Evolutionary conservation across 2,888 invertebrate species (phyloP).

Genomic region (Agrotis exclamationis): DNA sequence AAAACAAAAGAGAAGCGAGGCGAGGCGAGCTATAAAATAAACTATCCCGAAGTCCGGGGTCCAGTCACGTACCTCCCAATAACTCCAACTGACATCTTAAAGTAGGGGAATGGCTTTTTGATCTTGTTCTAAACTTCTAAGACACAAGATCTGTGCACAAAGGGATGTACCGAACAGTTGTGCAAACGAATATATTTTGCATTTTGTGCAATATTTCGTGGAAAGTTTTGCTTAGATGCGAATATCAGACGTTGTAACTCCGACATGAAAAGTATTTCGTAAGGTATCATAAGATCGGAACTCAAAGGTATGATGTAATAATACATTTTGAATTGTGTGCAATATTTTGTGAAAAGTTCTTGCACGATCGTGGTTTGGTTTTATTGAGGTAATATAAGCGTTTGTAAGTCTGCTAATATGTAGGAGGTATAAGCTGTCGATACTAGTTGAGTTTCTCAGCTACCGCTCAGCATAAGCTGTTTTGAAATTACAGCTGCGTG

Average conservation of each 20-base stretch:
- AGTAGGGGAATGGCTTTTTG: slow-evolving; percentile 84
- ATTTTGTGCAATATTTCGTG: slow-evolving; percentile 44
- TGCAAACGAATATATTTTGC: slow-evolving; percentile 47
- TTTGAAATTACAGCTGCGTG: too few relatives aligned
- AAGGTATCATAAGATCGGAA: too few relatives aligned
- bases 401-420: not conserved
- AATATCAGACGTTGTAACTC: too few relatives aligned
- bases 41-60: slow-evolving; percentile 73
- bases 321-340: slow-evolving; percentile 44
- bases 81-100: slow-evolving; percentile 85
- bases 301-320: too few relatives aligned
- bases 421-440: not conserved
- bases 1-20: slow-evolving; percentile 62
- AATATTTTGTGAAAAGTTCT: slow-evolving; percentile 47
- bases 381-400: too few relatives aligned
- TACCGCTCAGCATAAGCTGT: not conserved
- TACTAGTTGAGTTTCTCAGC: not conserved
- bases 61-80: slow-evolving; percentile 83
- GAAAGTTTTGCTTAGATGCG: slow-evolving; percentile 23
- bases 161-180: slow-evolving; percentile 52
- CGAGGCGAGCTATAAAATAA: slow-evolving; percentile 69
- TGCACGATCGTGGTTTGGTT: not conserved
- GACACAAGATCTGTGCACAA: slow-evolving; percentile 63
- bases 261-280: too few relatives aligned
- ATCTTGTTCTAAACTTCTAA: slow-evolving; percentile 77